phyloP scores from a whole-genome alignment of 2,113 vertebrate genomes.

The Ovibos moschatus region DNA sequence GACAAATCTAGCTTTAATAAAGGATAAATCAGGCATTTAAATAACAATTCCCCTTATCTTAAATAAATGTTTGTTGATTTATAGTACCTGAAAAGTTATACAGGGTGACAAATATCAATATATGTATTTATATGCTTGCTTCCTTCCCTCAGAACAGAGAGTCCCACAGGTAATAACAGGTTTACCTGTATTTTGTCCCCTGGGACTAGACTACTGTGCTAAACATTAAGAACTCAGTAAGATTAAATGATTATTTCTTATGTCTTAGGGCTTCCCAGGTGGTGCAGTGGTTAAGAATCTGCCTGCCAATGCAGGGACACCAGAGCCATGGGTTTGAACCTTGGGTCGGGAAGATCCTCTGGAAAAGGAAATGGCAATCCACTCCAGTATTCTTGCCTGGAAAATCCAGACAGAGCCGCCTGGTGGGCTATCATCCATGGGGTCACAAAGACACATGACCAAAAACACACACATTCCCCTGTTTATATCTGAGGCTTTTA shows the following conservation, averaged over 20 bases:
- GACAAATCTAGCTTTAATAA: neutral
- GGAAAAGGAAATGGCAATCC: neutral
- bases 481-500: neutral
- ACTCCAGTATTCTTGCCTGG: neutral
- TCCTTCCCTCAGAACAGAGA: neutral
- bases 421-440: neutral
- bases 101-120: neutral
- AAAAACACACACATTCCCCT: neutral
- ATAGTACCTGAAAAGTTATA: neutral
- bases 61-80: neutral
- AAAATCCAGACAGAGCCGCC: neutral
- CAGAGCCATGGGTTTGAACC: neutral
- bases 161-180: neutral
- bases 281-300: neutral
- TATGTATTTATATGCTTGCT: neutral
- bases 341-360: neutral
- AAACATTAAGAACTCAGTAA: neutral
- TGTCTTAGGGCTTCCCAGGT: neutral
- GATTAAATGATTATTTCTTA: neutral
- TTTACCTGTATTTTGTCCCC: slow-evolving; percentile 9
- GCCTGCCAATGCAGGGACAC: neutral
- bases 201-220: neutral
- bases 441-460: neutral
- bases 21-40: neutral
- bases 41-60: neutral